A percentile compares a stretch with the other conserved stretches of the same genome.
These are phyloP conservation scores for Ariolimax columbianus DNA, from an alignment of 2,888 invertebrate species.

Conservation along the genomic window DNA sequence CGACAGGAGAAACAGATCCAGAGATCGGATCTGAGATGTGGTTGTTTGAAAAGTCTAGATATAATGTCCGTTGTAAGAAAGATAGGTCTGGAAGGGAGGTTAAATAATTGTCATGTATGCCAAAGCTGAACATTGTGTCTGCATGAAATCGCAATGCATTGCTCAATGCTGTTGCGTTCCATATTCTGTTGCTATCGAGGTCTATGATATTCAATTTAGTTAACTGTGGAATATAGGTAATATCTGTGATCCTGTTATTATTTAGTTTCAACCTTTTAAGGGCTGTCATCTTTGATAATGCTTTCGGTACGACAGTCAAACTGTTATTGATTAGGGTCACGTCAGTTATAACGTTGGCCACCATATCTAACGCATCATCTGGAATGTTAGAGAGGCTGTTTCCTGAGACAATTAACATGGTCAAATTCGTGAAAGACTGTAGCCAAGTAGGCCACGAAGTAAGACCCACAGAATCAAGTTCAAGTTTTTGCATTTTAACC, in stretches of 20 bases:
- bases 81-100: not conserved
- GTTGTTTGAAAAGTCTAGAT: not conserved
- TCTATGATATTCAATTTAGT: not conserved
- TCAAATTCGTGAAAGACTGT: not conserved
- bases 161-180: not conserved
- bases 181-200: not conserved
- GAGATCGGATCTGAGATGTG: not conserved
- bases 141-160: not conserved
- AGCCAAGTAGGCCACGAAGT: not conserved
- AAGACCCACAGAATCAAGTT: not conserved
- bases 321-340: not conserved
- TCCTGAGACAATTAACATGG: not conserved
- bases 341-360: not conserved
- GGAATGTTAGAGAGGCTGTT: not conserved
- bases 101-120: not conserved
- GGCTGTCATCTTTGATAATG: not conserved
- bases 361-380: not conserved
- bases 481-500: not conserved
- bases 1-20: not conserved
- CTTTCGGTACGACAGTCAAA: not conserved
- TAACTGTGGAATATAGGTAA: not conserved
- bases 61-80: not conserved
- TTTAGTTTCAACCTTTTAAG: not conserved
- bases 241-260: not conserved
- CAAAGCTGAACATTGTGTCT: not conserved